phyloP scores from a whole-genome alignment of 64 coral and sea anemone genomes.

The Exaiptasia diaphana region DNA sequence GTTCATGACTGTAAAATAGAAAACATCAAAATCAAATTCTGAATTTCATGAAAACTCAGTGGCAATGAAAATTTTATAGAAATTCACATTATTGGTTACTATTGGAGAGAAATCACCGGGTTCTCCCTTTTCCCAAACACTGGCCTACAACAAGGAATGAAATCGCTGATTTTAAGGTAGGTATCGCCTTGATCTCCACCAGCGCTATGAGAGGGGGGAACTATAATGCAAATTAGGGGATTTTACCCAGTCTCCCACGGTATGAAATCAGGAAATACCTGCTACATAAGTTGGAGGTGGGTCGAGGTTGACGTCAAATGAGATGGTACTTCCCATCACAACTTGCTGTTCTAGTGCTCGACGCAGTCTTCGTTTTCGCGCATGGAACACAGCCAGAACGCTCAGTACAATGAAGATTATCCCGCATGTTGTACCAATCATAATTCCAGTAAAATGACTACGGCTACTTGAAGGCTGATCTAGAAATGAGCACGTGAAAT shows the following conservation, averaged over 20 bases:
- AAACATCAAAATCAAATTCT: not conserved
- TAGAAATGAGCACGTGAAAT: too few species aligned
- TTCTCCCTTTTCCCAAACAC: not conserved
- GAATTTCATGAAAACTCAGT: too few species aligned
- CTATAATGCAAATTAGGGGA: too few species aligned
- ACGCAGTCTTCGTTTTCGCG: constrained; percentile 52
- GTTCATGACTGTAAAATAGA: constrained; percentile 41
- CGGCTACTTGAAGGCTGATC: not conserved
- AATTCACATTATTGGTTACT: too few species aligned
- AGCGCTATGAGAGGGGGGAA: not conserved
- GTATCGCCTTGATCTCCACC: not conserved
- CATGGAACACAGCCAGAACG: constrained; percentile 74
- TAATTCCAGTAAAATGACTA: constrained; percentile 81
- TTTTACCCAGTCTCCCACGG: too few species aligned
- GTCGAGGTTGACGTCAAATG: constrained; percentile 74
- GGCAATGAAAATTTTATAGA: too few species aligned
- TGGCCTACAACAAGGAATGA: not conserved
- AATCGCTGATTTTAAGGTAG: not conserved
- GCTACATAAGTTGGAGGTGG: constrained; percentile 66
- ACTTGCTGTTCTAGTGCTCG: constrained; percentile 34
- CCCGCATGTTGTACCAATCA: constrained; percentile 88
- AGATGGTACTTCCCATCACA: constrained; percentile 62
- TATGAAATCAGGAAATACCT: constrained; percentile 54
- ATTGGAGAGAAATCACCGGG: too few species aligned
- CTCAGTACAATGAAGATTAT: constrained; percentile 85